Base-by-base conservation (phyloP, 2,113 vertebrate genomes). In the Siniperca knerii region DNA sequence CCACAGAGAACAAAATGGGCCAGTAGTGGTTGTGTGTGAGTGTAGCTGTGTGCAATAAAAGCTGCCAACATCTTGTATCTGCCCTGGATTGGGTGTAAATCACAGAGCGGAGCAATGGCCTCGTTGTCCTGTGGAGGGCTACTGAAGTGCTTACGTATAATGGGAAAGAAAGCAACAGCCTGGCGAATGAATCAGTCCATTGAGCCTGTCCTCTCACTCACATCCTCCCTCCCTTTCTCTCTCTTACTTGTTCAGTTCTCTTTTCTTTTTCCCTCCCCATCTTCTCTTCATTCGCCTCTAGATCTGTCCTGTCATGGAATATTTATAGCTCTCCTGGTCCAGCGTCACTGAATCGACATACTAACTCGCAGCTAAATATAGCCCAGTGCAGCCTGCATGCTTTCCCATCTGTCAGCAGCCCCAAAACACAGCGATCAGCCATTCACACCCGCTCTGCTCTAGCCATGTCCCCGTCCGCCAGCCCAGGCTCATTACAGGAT, bases 311-410 rank as follows among this genome's bases (percentile, higher is more conserved):
- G 93, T 94, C 92, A 94, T 90, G 72, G 92, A 94, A 90, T 96
- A 95, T 95, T 95, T 95, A 94, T 96, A 96, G 95, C 93, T 77
- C 85, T 90, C 75, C 85, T 69, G 91, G 93, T 94, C 94, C 87
- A 74, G 90, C 94, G 93, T 95, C 94, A 94, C 94, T 88, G 87
- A 93, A 94, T 95, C 90, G 89, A 95, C 94, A 95, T 87, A 87
- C 93, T 92, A 94, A 92, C 93, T 90, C 44, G 50, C 65, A 61
- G 90, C 95, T 96, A 96, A 96, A 96, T 94, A 95, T 95, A 96
- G 84, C 84, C 72, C 46, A 8, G 81, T 64, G 83, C 90, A 91
- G 93, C 89, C 94, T 87, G 90, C 86, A 85, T 92, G 94, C 92
- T 94, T 92, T 93, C 90, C 92, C 89, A 92, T 95, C 92, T 94